These are phyloP conservation scores for Typhlichthys subterraneus DNA, from an alignment of 2,797 vertebrate species.

Conservation along the genomic window DNA sequence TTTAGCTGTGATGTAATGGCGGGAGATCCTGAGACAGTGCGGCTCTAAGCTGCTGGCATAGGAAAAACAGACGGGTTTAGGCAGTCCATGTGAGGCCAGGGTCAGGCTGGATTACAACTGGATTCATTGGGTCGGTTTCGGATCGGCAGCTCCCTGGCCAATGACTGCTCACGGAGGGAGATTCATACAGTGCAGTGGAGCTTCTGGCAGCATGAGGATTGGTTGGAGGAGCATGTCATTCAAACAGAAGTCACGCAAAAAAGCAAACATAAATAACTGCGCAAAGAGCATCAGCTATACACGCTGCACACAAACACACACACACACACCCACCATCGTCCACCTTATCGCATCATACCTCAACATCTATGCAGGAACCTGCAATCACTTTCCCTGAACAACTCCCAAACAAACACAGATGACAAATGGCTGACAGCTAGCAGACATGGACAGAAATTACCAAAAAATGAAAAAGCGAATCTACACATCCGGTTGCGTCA, in stretches of 20 bases:
- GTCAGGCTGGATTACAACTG: constrained; percentile 83
- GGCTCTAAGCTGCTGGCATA: constrained; percentile 86
- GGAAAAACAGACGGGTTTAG: constrained; percentile 75
- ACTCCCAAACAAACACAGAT: constrained; percentile 48
- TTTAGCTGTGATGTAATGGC: constrained; percentile 70
- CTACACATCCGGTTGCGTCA: constrained; percentile 60
- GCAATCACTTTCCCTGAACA: constrained; percentile 55
- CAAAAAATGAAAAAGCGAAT: constrained; percentile 52
- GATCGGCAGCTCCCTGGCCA: constrained; percentile 75
- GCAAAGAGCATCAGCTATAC: constrained; percentile 32
- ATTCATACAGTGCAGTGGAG: constrained; percentile 81
- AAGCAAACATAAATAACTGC: constrained; percentile 43
- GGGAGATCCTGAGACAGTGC: constrained; percentile 85
- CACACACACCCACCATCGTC: constrained; percentile 33
- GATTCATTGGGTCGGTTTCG: constrained; percentile 69
- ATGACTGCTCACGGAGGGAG: constrained; percentile 71
- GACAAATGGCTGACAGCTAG: constrained; percentile 60
- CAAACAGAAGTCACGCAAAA: constrained; percentile 51
- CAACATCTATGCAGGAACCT: constrained; percentile 67
- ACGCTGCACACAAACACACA: constrained; percentile 14
- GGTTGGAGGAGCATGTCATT: constrained; percentile 59
- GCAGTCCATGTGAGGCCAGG: constrained; percentile 80
- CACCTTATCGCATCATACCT: constrained; percentile 69
- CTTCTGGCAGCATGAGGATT: constrained; percentile 73
- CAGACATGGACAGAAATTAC: constrained; percentile 49